Evolutionary conservation across 2,797 vertebrate species (phyloP).

Genomic region (Ceyx erithaca): DNA sequence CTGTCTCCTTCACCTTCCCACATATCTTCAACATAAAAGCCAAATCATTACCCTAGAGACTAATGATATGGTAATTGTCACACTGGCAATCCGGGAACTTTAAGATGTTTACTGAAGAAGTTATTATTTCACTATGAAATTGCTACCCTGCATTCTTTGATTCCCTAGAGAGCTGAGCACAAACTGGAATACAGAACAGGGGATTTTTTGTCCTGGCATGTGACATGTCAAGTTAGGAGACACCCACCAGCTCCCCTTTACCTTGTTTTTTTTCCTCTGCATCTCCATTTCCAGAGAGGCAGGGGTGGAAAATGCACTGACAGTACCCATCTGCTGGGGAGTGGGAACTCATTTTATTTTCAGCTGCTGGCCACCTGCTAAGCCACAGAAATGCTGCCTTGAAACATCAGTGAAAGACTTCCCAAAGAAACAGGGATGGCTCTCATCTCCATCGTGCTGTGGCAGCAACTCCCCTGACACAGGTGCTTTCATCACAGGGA

Average conservation of each 20-base stretch:
- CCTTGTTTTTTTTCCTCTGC: background rate
- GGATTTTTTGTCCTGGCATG: conserved; percentile 2
- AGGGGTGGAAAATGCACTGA: conserved; percentile 36
- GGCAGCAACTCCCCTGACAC: background rate
- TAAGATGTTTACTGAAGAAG: conserved; percentile 58
- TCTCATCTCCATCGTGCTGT: background rate
- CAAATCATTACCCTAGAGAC: conserved; percentile 38
- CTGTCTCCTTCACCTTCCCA: conserved; percentile 15
- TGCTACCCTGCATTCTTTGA: conserved; percentile 4
- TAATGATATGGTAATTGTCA: conserved; percentile 51
- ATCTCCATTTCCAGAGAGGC: conserved; percentile 32
- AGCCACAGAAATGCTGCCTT: conserved; percentile 29
- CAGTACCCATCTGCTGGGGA: conserved; percentile 28
- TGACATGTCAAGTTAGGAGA: conserved; percentile 34
- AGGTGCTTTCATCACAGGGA: background rate
- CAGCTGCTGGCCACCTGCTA: conserved; percentile 35
- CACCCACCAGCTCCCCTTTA: background rate
- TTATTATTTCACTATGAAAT: conserved; percentile 64
- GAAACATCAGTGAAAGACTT: background rate
- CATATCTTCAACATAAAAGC: conserved; percentile 20
- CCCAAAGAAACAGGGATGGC: background rate
- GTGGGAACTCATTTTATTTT: conserved; percentile 53
- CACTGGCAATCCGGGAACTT: conserved; percentile 9
- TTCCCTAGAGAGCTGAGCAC: background rate
- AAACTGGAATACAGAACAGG: background rate